Percentiles rank a stretch among this genome's conserved stretches.
These are phyloP conservation scores for Holotrichia oblita DNA, from an alignment of 1,140 invertebrate genomes.

Conservation along the genomic window DNA sequence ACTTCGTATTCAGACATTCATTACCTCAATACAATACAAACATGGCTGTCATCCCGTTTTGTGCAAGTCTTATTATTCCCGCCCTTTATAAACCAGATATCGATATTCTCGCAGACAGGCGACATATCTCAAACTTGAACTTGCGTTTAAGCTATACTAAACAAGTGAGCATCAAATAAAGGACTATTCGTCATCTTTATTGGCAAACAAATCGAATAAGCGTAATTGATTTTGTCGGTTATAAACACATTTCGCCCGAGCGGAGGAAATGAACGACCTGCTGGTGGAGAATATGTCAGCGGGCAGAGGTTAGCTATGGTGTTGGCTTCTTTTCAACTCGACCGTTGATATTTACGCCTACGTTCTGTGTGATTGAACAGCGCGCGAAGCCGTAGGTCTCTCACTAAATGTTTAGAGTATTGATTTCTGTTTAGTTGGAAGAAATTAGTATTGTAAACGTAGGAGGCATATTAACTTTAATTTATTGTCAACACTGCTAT, in stretches of 20 bases:
- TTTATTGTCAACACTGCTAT: too few relatives aligned
- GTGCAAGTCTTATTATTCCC: too few relatives aligned
- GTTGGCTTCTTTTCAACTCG: constrained; percentile 24
- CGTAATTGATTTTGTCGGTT: constrained; percentile 33
- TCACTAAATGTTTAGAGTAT: constrained; percentile 14
- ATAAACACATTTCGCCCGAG: neutral
- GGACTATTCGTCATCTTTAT: neutral
- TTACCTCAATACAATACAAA: too few relatives aligned
- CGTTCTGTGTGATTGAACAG: constrained; percentile 5
- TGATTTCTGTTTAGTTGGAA: constrained; percentile 18
- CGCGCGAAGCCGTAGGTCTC: constrained; percentile 9
- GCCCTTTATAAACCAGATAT: too few relatives aligned
- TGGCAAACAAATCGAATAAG: constrained; percentile 30
- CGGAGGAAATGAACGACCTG: constrained; percentile 3
- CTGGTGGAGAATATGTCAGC: neutral
- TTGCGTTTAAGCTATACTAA: neutral
- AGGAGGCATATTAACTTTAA: neutral
- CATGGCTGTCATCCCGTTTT: too few relatives aligned
- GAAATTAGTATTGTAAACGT: neutral
- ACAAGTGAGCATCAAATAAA: constrained; percentile 16
- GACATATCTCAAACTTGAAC: too few relatives aligned
- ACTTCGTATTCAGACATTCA: too few relatives aligned
- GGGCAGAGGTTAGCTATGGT: neutral
- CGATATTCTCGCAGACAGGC: too few relatives aligned
- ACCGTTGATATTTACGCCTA: constrained; percentile 27